Percentiles rank a stretch among this genome's conserved stretches.
Evolutionary conservation across 2,888 invertebrate genomes (phyloP).

Genomic region (Venusia cambrica): DNA sequence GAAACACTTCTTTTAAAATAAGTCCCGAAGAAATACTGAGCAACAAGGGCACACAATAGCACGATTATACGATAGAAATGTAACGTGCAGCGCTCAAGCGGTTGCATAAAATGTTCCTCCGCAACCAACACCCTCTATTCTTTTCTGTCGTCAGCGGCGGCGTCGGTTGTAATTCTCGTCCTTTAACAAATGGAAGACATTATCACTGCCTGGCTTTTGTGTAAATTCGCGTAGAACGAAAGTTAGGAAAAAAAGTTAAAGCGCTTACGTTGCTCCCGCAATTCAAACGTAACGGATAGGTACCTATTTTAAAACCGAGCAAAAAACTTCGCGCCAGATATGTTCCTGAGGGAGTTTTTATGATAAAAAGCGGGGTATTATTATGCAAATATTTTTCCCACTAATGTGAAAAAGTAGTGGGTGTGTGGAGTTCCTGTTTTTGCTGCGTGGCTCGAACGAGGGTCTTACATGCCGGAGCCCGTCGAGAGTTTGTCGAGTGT

Average conservation of each 20-base stretch:
- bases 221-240: slow-evolving; percentile 72
- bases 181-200: slow-evolving; percentile 76
- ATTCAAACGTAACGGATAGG: slow-evolving; percentile 60
- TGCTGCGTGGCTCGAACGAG: slow-evolving; percentile 33
- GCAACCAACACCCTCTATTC: slow-evolving; percentile 66
- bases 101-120: slow-evolving; percentile 65
- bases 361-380: slow-evolving; percentile 36
- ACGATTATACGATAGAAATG: slow-evolving; percentile 54
- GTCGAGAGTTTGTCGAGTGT: slow-evolving; percentile 32
- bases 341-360: slow-evolving; percentile 36
- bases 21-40: slow-evolving; percentile 38
- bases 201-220: slow-evolving; percentile 71
- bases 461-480: slow-evolving; percentile 32
- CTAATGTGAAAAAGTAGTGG: slow-evolving; percentile 26
- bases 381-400: slow-evolving; percentile 32
- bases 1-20: slow-evolving; percentile 31
- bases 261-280: slow-evolving; percentile 56
- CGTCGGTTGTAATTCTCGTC: slow-evolving; percentile 66
- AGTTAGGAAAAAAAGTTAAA: slow-evolving; percentile 66
- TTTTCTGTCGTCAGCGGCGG: slow-evolving; percentile 62
- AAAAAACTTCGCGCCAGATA: slow-evolving; percentile 46
- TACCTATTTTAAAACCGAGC: slow-evolving; percentile 43
- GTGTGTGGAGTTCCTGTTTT: slow-evolving; percentile 27
- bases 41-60: slow-evolving; percentile 46
- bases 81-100: slow-evolving; percentile 46